Base-by-base conservation (phyloP, 2,888 invertebrate genomes). In the Clusia tigrina region DNA sequence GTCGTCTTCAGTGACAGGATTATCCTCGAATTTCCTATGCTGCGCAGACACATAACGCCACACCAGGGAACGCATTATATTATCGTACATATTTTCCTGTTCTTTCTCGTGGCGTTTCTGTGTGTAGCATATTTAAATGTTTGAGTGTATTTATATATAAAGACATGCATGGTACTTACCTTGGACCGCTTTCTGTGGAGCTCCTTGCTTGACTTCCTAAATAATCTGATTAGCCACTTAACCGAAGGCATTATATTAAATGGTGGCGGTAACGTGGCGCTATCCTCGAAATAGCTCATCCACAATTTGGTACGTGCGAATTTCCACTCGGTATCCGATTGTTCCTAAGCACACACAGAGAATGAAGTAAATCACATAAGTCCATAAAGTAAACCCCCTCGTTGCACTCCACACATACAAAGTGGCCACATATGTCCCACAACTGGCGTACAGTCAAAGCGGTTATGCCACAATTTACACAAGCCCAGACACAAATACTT, bases 241-340 rank as follows among this genome's bases (percentile, higher is more conserved):
- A 94, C 91, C 0, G 93, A 92, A 0, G 96, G 96, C 64, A 97
- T 85, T 54, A 96, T 91, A 82, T 97, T 97, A 84, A 97, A 97
- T 0, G 97, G 97, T 0, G 96, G 91, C 0, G 97, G 96, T 24
- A 97, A 85, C 0, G 96, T 97, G 0, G 92, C 91, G 24, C 91
- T 91, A 75, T 93, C 94, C 78, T 96, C 96, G 79, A 98, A 98
- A 81, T 95, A 98, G 76, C 93, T 95, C 89, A 97, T 92, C 96
- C 97, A 97, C 2, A 98, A 85, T 72, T 93, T 92, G 0, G 95
- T 95, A 54, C 97, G 87, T 0, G 97, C 96, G 81, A 96, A 97
- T 84, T 97, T 97, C 97, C 97, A 97, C 84, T 97, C 97, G 0
- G 91, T 91, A 76, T 97, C 97, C 0, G 96, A 93, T 78, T 95